Evolutionary conservation across 2,888 invertebrate species (phyloP).

Genomic region (Nezara viridula): DNA sequence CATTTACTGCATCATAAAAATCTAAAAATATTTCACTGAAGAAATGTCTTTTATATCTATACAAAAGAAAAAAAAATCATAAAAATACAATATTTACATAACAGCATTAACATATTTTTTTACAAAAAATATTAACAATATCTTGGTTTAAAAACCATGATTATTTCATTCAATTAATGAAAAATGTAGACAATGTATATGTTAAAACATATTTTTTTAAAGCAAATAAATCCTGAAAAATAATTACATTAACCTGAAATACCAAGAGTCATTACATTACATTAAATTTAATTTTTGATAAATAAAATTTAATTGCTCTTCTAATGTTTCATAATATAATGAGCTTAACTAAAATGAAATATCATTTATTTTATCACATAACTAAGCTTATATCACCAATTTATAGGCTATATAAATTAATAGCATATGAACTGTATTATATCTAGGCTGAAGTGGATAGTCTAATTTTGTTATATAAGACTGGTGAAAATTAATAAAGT

Average conservation of each 20-base stretch:
- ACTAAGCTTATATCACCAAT: not conserved
- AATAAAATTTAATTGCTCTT: not conserved
- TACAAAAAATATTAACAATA: slow-evolving; percentile 5
- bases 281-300: no score
- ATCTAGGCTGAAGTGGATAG: not conserved
- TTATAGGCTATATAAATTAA: not conserved
- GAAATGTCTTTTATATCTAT: not conserved
- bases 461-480: not conserved
- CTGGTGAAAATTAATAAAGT: not conserved
- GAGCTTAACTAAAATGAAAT: not conserved
- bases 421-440: not conserved
- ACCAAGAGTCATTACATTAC: no score
- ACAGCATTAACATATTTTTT: not conserved
- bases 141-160: not conserved
- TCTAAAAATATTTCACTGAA: not conserved
- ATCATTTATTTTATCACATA: not conserved
- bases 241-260: not conserved
- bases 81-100: not conserved
- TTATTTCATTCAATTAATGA: not conserved
- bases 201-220: not conserved
- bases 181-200: not conserved
- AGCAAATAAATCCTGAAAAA: not conserved
- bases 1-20: not conserved
- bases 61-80: not conserved
- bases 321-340: not conserved